Evolutionary conservation across 2,113 vertebrate species (phyloP).

Genomic region (Dromaius novaehollandiae): DNA sequence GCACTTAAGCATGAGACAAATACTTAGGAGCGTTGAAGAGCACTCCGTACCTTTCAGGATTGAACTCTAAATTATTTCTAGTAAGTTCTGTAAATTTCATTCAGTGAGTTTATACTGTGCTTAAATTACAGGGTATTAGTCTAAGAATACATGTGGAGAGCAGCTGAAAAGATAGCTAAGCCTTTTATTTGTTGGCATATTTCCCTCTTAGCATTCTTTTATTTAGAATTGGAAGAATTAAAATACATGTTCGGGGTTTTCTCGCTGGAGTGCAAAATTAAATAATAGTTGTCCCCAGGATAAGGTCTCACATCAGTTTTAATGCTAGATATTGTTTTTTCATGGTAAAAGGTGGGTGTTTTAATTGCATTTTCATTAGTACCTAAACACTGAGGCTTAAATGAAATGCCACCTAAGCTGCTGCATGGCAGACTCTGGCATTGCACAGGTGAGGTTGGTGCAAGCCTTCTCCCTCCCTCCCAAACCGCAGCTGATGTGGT

Average conservation of each 20-base stretch:
- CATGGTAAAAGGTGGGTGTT: accelerated
- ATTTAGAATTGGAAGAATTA: background rate
- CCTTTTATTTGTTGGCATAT: background rate
- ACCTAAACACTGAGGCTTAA: background rate
- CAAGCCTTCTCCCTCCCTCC: background rate
- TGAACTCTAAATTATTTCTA: background rate
- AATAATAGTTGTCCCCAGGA: background rate
- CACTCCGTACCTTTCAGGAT: background rate
- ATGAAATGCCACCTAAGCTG: background rate
- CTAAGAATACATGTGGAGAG: background rate
- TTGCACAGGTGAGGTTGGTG: background rate
- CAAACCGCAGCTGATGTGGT: background rate
- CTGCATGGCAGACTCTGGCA: too few relatives aligned
- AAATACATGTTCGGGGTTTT: background rate
- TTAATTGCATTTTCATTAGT: background rate
- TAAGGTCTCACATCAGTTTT: background rate
- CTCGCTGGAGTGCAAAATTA: background rate
- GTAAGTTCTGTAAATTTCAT: background rate
- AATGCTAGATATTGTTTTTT: background rate
- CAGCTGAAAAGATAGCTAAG: background rate
- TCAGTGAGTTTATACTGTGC: background rate
- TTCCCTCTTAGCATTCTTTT: background rate
- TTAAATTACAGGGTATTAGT: background rate
- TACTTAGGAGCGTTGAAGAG: background rate
- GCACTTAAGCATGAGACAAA: background rate